These are phyloP conservation scores for Hymenochirus boettgeri DNA, from an alignment of 2,113 vertebrate species.

Conservation along the genomic window DNA sequence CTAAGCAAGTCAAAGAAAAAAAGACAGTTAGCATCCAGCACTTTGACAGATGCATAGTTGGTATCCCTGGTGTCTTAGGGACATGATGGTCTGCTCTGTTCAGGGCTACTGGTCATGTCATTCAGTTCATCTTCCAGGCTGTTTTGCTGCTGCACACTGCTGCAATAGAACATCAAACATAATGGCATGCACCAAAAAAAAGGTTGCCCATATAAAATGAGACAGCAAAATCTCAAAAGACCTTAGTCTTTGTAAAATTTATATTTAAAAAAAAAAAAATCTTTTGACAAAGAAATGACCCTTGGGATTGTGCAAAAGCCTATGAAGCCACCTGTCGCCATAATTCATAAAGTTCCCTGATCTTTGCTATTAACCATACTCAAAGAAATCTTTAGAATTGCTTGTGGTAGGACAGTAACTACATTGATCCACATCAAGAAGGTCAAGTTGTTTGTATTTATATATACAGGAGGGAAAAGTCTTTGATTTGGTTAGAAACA, in stretches of 20 bases:
- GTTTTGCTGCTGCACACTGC: conserved; percentile 17
- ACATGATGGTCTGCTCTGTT: conserved; percentile 22
- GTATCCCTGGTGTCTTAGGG: conserved; percentile 20
- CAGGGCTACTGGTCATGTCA: conserved; percentile 28
- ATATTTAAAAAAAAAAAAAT: too few relatives aligned
- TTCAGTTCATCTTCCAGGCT: conserved; percentile 31
- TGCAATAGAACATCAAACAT: conserved; percentile 10
- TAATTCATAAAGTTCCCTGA: not conserved
- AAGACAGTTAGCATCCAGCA: conserved; percentile 4
- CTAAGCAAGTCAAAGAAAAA: not conserved
- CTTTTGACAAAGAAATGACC: not conserved
- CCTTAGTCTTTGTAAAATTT: not conserved
- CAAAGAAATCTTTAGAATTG: conserved; percentile 17
- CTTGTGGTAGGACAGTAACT: conserved; percentile 8
- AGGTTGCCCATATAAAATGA: conserved; percentile 24
- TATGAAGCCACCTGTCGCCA: conserved; percentile 8
- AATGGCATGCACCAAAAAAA: conserved; percentile 26
- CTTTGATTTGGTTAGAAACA: conserved; percentile 22
- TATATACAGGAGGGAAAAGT: conserved; percentile 17
- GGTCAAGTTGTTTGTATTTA: conserved; percentile 32
- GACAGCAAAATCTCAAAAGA: conserved; percentile 24
- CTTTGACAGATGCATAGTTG: conserved; percentile 16
- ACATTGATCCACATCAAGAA: conserved; percentile 20
- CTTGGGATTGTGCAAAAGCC: not conserved
- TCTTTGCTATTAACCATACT: conserved; percentile 2